Percentiles rank a stretch among this genome's conserved stretches.
Conservation (phyloP, 2,797 vertebrate genomes). For the Erpetoichthys calabaricus region DNA sequence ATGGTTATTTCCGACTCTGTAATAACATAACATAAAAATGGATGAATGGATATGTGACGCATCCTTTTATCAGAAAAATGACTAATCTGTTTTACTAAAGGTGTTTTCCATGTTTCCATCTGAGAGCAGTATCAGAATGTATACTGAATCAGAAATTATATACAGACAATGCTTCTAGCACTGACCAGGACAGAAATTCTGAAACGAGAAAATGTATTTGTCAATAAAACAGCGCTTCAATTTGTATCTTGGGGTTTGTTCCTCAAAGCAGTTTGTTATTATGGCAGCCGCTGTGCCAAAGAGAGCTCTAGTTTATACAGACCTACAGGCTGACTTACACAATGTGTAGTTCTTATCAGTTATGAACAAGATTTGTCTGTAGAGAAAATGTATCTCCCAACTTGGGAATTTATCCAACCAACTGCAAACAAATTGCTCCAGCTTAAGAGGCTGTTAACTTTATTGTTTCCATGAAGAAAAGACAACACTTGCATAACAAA, state of each 20-base stretch:
- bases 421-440: too few species aligned
- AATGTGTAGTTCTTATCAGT: constrained; percentile 5
- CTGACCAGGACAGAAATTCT: constrained; percentile 8
- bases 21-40: not conserved
- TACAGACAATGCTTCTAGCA: constrained; percentile 24
- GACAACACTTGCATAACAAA: too few species aligned
- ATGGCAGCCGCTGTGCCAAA: constrained; percentile 6
- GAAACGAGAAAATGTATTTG: not conserved
- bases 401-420: too few species aligned
- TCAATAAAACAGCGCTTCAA: constrained; percentile 3
- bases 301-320: not conserved
- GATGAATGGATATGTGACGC: constrained; percentile 18
- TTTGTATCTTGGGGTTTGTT: constrained; percentile 2
- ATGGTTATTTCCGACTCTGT: too few species aligned
- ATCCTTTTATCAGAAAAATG: constrained; percentile 42
- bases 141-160: constrained; percentile 31
- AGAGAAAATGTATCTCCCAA: too few species aligned
- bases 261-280: not conserved
- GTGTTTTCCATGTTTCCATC: constrained; percentile 35
- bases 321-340: constrained; percentile 7
- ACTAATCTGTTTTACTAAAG: constrained; percentile 39
- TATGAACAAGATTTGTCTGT: constrained; percentile 4
- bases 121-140: constrained; percentile 37
- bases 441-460: too few species aligned
- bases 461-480: too few species aligned